Evolutionary conservation across 2,113 vertebrate genomes (phyloP), one percentile per base, ranked within the genome.

Genomic region (Pomatorhinus ruficollis): DNA sequence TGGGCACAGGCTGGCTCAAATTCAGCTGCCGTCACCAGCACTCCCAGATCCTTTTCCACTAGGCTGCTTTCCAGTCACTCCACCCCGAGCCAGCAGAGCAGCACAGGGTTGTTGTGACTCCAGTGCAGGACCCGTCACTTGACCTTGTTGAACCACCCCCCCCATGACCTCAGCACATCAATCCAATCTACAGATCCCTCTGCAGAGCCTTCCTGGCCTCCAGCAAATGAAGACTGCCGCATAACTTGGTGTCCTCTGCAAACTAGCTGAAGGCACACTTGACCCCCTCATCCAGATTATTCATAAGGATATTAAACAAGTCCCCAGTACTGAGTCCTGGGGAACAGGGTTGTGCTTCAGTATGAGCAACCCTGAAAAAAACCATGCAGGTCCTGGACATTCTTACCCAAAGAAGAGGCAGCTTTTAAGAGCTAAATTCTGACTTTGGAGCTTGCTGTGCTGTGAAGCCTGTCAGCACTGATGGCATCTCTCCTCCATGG

Each of bases 41-140:
- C 5, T 3, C 12, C 24, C 30, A 24, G 39, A 4, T 68, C 39
- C 13, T 68, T 60, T 75, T 22, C 28, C 0, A 0, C 28, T 39
- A 33, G 45, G 39, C 39, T 25, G 39, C 20, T 82, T 82, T 25
- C 45, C 45, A 60, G 69, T 5, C n/a, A 30, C 16, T 59, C 52
- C 39, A 10, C 52, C 23, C 13, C 33, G 42, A 30, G 30, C 18
- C 3, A 17, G 35, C 1, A 23, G 37, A 39, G 60, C 19, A 59
- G 28, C 44, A 45, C 0, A 0, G 28, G 24, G 11, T 3, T 75
- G 28, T 37, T 60, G 33, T n/a, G n/a, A 75, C 12, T 22, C 23
- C 52, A 45, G 33, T 24, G 27, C 37, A 59, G 60, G 15, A 74
- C 33, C 19, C 15, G 4, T 19, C 44, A 44, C 22, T 39, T 52